phyloP scores from a whole-genome alignment of 1,140 invertebrate species.

The Hormaphis cornu region DNA sequence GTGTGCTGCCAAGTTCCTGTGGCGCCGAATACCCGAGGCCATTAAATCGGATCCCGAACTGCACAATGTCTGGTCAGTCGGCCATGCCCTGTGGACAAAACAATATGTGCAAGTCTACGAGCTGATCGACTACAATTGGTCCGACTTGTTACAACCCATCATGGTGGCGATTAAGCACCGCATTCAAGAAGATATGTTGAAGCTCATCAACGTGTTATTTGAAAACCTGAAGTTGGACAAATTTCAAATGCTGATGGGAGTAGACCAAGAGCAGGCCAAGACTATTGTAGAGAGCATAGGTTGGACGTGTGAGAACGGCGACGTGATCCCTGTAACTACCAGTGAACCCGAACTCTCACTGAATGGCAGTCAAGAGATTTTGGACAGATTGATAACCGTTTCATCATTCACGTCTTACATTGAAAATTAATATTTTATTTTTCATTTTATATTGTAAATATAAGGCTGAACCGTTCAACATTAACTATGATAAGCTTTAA shows the following conservation, averaged over 20 bases:
- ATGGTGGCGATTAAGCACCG: conserved; percentile 6
- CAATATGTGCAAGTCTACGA: background rate
- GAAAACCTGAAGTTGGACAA: background rate
- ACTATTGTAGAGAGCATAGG: conserved; percentile 16
- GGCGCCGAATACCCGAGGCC: background rate
- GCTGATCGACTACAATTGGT: conserved; percentile 13
- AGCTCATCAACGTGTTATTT: background rate
- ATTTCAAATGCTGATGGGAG: conserved; percentile 10
- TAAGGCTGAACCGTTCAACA: background rate
- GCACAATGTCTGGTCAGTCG: conserved; percentile 4
- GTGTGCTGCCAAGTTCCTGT: conserved; percentile 6
- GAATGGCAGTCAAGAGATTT: conserved; percentile 6
- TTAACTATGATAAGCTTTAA: background rate
- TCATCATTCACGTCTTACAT: conserved; percentile 6
- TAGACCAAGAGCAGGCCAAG: conserved; percentile 5
- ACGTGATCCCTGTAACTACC: background rate
- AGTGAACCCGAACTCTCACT: conserved; percentile 1
- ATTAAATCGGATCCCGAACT: background rate
- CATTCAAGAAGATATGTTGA: conserved; percentile 7
- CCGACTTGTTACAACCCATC: background rate
- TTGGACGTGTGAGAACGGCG: conserved; percentile 1
- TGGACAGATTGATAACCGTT: conserved; percentile 7
- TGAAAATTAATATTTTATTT: conserved; percentile 8
- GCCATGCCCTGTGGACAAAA: conserved; percentile 3
- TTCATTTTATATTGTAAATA: background rate